These are phyloP conservation scores for Accipiter virgatus DNA, from an alignment of 2,113 vertebrate species.

Conservation along the genomic window DNA sequence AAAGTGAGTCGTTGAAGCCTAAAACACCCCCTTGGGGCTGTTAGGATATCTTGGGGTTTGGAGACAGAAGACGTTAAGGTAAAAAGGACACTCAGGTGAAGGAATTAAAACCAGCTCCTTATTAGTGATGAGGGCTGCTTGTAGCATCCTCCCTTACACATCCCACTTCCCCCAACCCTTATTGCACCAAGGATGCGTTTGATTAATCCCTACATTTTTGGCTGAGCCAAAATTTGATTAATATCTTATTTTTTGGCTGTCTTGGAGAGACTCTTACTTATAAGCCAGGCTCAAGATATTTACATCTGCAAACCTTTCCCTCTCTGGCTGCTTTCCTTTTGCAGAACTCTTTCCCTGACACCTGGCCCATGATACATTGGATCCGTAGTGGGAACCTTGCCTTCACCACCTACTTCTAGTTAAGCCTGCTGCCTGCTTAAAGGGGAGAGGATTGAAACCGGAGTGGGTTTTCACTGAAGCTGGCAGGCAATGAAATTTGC, in stretches of 20 bases:
- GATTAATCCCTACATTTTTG: neutral
- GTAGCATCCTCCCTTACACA: neutral
- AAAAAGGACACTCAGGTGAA: neutral
- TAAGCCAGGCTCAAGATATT: neutral
- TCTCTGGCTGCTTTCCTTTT: neutral
- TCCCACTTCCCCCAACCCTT: rapidly evolving
- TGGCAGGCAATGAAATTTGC: neutral
- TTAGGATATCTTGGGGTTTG: neutral
- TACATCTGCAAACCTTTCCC: neutral
- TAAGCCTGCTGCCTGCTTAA: neutral
- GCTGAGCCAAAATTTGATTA: neutral
- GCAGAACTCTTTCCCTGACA: neutral
- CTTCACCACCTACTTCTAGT: neutral
- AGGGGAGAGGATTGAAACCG: neutral
- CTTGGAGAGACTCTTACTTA: neutral
- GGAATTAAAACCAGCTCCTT: neutral
- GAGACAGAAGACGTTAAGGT: neutral
- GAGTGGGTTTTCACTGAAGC: neutral
- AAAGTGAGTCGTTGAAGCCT: rapidly evolving
- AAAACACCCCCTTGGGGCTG: neutral
- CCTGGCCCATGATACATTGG: rapidly evolving
- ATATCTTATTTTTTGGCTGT: neutral
- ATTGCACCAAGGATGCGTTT: rapidly evolving
- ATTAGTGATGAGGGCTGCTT: neutral
- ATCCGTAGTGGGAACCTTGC: neutral